phyloP scores from a whole-genome alignment of 2,113 vertebrate genomes.

The Silurus meridionalis region DNA sequence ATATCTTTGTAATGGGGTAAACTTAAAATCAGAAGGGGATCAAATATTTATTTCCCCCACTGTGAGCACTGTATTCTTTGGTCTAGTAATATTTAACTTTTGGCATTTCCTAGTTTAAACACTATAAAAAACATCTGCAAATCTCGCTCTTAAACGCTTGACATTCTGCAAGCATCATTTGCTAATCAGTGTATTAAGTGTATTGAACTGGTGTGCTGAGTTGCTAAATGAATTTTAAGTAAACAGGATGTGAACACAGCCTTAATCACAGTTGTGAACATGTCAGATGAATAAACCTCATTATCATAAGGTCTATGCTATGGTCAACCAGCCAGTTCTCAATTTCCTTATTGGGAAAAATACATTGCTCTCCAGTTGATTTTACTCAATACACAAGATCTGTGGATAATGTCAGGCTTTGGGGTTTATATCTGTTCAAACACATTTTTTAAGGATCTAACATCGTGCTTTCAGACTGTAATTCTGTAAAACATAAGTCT shows the following conservation, averaged over 20 bases:
- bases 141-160: not conserved
- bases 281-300: not conserved
- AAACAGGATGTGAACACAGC: constrained; percentile 17
- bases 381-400: not conserved
- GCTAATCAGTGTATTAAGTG: not conserved
- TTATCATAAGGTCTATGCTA: not conserved
- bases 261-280: not conserved
- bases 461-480: not conserved
- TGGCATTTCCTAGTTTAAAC: not conserved
- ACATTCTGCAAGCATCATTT: not conserved
- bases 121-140: not conserved
- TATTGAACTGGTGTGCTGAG: not conserved
- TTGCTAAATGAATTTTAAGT: constrained; percentile 16
- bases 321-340: not conserved
- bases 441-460: not conserved
- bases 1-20: too few relatives aligned
- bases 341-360: not conserved
- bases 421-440: not conserved
- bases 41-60: too few relatives aligned
- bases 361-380: not conserved
- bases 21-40: too few relatives aligned
- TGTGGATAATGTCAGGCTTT: not conserved
- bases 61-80: not conserved
- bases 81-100: not conserved
- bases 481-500: not conserved